These are phyloP conservation scores for Drosophila mulleri DNA, from an alignment of 2,888 invertebrate species.

Conservation along the genomic window DNA sequence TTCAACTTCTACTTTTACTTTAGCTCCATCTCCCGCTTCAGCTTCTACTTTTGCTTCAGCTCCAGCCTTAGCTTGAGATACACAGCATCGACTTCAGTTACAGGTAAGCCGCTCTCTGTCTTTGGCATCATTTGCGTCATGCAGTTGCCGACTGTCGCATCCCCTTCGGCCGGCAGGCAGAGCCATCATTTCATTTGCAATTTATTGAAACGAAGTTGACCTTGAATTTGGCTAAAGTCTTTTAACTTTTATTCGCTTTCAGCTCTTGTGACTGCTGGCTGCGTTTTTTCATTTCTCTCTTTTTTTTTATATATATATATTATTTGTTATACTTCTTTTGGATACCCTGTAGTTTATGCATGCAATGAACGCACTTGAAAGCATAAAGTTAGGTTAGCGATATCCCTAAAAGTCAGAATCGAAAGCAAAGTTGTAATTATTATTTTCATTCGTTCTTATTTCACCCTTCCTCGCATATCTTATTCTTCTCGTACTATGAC, in stretches of 20 bases:
- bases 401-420: too few species aligned
- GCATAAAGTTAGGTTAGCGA: too few species aligned
- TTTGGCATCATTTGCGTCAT: conserved; percentile 74
- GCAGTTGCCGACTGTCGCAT: conserved; percentile 38
- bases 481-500: too few species aligned
- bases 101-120: conserved; percentile 59
- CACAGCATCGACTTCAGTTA: conserved; percentile 49
- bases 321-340: conserved; percentile 2
- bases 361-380: too few species aligned
- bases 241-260: conserved; percentile 75
- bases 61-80: conserved; percentile 25
- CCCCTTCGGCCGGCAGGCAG: conserved; percentile 29
- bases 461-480: too few species aligned
- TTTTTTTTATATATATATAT: too few species aligned
- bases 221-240: conserved; percentile 81
- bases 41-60: conserved; percentile 36
- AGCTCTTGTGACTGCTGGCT: conserved; percentile 48
- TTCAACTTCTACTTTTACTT: conserved; percentile 27
- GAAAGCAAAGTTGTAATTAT: too few species aligned
- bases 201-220: conserved; percentile 80
- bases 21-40: too few species aligned
- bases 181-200: conserved; percentile 71
- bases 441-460: too few species aligned
- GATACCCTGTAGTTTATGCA: conserved; percentile 11
- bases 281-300: conserved; percentile 17